A percentile compares a stretch with the other conserved stretches of the same genome.
Conservation (phyloP, 1,140 invertebrate genomes). For the Episyrphus balteatus region DNA sequence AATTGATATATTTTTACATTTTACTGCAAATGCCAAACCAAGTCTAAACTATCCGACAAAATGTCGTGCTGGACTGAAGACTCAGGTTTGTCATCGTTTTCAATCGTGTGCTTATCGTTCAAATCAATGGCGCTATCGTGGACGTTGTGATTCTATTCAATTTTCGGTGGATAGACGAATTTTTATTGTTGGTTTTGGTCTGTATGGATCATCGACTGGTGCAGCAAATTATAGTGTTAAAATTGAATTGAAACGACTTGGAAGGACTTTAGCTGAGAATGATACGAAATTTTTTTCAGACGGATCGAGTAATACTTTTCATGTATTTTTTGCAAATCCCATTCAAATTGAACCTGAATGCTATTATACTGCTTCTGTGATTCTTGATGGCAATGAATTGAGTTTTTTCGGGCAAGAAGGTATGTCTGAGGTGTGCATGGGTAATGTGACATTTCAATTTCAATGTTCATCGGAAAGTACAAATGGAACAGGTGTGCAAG, state of each 20-base stretch:
- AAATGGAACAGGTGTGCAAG: conserved; percentile 88
- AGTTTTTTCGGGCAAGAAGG: conserved; percentile 94
- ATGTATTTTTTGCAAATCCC: conserved; percentile 86
- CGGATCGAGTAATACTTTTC: conserved; percentile 86
- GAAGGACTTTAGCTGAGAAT: conserved; percentile 75
- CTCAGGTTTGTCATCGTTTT: conserved; percentile 88
- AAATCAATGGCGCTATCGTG: conserved; percentile 90
- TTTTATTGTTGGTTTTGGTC: conserved; percentile 83
- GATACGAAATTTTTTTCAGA: conserved; percentile 88
- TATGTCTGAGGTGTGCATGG: conserved; percentile 79
- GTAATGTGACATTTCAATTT: conserved; percentile 85
- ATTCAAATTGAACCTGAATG: conserved; percentile 85
- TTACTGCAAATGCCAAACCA: conserved; percentile 74
- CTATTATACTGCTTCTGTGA: conserved; percentile 82
- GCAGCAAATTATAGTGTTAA: conserved; percentile 84
- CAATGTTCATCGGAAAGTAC: conserved; percentile 89
- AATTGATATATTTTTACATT: conserved; percentile 84
- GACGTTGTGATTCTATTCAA: conserved; percentile 84
- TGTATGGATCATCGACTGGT: conserved; percentile 85
- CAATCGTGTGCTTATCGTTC: conserved; percentile 91
- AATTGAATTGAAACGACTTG: conserved; percentile 78
- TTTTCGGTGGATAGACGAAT: conserved; percentile 83
- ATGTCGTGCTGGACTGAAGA: conserved; percentile 71
- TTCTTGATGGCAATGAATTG: conserved; percentile 79
- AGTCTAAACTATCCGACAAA: conserved; percentile 68